Evolutionary conservation across 2,113 vertebrate species (phyloP), one percentile per base, ranked within the genome.

Genomic region (Carassius auratus): DNA sequence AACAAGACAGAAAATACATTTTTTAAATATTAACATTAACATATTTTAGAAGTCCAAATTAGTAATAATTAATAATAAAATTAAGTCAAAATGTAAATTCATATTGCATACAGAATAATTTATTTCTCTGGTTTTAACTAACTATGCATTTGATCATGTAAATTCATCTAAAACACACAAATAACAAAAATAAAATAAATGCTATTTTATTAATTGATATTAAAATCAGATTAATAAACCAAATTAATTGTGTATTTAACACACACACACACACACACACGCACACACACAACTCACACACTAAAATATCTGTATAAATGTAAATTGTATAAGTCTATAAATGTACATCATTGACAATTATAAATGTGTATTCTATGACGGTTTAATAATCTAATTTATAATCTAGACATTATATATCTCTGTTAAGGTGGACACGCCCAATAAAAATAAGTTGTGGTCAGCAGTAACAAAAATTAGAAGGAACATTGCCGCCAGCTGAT

Each of bases 391-490:
- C 57, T n/a, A 1, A 9, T 36, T 8, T 13, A n/a, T 21, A 73
- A 73, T 73, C 8, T n/a, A n/a, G n/a, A n/a, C 30, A 33, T 42
- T n/a, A 73, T 23, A 73, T 73, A 9, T 69, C 30, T 69, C 66
- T 69, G 30, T 69, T 69, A 30, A 69, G 36, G 68, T 71, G 36
- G 69, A 73, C 36, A 73, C 9, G 1, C 50, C 26, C 75, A 76
- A 33, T 30, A 55, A 52, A 76, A 76, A 76, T 33, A 52, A 8
- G 75, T 30, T 55, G 23, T 33, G 30, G 17, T 77, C 26, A 59
- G 76, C 76, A 77, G 62, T 8, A 17, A 30, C 10, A 52, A 10
- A 74, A 86, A 62, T 68, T 62, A 84, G 36, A 71, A n/a, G 52
- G 77, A 26, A 17, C 36, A 80, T 45, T 17, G 36, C n/a, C 8